phyloP scores from a whole-genome alignment of 2,113 vertebrate species.

The Cynopterus brachyotis region DNA sequence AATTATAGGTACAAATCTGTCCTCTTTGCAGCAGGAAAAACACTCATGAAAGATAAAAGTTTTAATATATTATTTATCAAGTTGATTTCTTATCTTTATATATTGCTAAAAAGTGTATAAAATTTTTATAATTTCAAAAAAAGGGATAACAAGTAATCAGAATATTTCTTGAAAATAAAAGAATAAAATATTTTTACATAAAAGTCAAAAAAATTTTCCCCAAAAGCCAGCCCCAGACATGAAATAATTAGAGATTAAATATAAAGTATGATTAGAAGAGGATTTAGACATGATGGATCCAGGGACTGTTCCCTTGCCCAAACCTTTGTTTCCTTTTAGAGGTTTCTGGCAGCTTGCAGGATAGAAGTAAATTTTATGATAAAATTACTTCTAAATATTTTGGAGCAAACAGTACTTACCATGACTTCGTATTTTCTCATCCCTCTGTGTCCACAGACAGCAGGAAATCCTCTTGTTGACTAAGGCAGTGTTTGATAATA shows the following conservation, averaged over 20 bases:
- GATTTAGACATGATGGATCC: not conserved
- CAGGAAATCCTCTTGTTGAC: constrained; percentile 55
- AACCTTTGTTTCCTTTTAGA: constrained; percentile 48
- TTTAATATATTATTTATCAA: not conserved
- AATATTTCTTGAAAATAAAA: constrained; percentile 35
- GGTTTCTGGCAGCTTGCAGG: constrained; percentile 38
- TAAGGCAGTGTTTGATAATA: constrained; percentile 54
- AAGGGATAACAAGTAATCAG: not conserved
- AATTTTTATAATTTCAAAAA: not conserved
- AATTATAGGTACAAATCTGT: not conserved
- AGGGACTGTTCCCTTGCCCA: not conserved
- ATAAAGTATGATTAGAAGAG: not conserved
- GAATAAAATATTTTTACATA: not conserved
- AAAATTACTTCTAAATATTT: constrained; percentile 72
- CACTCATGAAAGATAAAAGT: not conserved
- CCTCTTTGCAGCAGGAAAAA: not conserved
- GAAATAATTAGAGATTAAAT: constrained; percentile 50
- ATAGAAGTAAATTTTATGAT: constrained; percentile 63
- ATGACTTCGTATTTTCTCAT: constrained; percentile 61
- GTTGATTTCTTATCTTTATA: not conserved
- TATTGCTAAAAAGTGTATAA: not conserved
- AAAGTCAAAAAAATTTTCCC: not conserved
- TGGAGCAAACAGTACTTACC: constrained; percentile 47
- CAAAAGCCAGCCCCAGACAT: not conserved
- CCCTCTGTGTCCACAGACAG: constrained; percentile 55